Conservation (phyloP, 2,888 invertebrate species). For the Hanleya hanleyi region DNA sequence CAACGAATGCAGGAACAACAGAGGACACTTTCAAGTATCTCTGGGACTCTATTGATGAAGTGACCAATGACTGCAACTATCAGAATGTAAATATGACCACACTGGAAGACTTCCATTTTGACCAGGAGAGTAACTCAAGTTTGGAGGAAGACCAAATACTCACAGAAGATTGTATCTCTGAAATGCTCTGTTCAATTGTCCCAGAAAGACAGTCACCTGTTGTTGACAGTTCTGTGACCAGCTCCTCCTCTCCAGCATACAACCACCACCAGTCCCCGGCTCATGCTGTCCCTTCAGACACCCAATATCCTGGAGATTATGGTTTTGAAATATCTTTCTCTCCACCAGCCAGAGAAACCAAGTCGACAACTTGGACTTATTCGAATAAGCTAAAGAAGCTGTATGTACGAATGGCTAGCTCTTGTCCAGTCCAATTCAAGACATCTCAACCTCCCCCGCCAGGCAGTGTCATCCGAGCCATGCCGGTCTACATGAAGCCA, state of each 20-base stretch:
- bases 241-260: neutral
- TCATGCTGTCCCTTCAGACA: constrained; percentile 54
- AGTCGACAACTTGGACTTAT: constrained; percentile 76
- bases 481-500: constrained; percentile 80
- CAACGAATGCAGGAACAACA: neutral
- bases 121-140: neutral
- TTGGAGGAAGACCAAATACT: neutral
- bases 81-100: neutral
- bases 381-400: constrained; percentile 76
- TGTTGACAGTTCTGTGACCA: neutral
- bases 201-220: neutral
- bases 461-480: constrained; percentile 78
- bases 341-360: constrained; percentile 72
- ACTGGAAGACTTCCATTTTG: neutral
- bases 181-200: neutral
- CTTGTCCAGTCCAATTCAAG: constrained; percentile 82
- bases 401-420: constrained; percentile 74
- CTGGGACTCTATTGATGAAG: neutral
- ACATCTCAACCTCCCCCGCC: constrained; percentile 74
- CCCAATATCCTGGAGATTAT: constrained; percentile 71
- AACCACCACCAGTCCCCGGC: neutral
- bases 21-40: neutral
- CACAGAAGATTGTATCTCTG: neutral
- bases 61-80: neutral
- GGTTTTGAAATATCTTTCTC: constrained; percentile 71